Evolutionary conservation across 2,888 invertebrate species (phyloP).

Genomic region (Copidosoma aretas): DNA sequence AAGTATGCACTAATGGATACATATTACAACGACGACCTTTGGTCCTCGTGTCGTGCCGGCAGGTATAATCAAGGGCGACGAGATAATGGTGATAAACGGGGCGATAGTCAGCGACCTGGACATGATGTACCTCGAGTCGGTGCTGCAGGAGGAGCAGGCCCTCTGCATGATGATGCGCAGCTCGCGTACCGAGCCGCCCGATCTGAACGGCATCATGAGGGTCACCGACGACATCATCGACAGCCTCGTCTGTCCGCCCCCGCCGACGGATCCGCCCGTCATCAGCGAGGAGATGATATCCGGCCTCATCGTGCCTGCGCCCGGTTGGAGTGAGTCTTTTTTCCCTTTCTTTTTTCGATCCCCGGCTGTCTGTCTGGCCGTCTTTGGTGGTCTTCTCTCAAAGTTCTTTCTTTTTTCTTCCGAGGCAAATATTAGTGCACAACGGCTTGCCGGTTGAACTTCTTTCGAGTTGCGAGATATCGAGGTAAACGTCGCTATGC

Average conservation of each 20-base stretch:
- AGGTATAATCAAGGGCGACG: conserved; percentile 97
- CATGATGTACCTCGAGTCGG: conserved; percentile 99
- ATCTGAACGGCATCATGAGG: conserved; percentile 74
- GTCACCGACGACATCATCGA: conserved; percentile 96
- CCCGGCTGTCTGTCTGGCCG: no score
- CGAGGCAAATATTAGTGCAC: no score
- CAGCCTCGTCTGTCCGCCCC: conserved; percentile 94
- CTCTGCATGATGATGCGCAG: conserved; percentile 96
- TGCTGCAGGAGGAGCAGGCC: conserved; percentile 91
- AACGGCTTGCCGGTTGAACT: no score
- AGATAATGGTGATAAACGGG: conserved; percentile 98
- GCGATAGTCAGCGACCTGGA: conserved; percentile 97
- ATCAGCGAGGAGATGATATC: conserved; percentile 96
- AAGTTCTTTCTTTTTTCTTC: no score
- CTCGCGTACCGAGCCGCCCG: conserved; percentile 68
- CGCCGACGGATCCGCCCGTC: conserved; percentile 90
- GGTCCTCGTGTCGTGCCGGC: no score
- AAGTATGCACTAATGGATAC: no score
- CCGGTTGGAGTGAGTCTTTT: conserved; percentile 83
- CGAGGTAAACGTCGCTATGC: no score
- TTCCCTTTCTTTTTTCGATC: no score
- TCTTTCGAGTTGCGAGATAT: no score
- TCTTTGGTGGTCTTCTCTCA: no score
- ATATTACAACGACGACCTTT: no score
- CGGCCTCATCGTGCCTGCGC: conserved; percentile 94